Conservation (phyloP, 1,140 invertebrate species). For the Scaptomyza montana region DNA sequence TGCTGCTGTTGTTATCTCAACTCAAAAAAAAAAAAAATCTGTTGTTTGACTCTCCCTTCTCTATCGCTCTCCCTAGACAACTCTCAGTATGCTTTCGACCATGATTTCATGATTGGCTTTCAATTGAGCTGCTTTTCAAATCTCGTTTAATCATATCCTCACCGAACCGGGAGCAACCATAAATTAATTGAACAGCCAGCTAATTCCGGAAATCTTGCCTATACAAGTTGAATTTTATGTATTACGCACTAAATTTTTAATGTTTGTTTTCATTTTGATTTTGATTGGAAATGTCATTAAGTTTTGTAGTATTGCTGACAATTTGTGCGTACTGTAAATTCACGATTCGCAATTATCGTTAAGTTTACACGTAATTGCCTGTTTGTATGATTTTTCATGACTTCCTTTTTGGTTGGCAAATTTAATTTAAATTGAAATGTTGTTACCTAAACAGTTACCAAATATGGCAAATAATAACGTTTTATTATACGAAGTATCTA, state of each 20-base stretch:
- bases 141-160: conserved; percentile 7
- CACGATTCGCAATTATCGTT: conserved; percentile 15
- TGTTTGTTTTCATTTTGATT: conserved; percentile 18
- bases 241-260: conserved; percentile 24
- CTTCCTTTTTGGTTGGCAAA: conserved; percentile 40
- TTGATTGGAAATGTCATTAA: conserved; percentile 30
- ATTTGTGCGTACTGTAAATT: conserved; percentile 18
- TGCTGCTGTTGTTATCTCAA: conserved; percentile 48
- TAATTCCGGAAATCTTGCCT: conserved; percentile 37
- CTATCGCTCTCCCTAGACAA: too few relatives aligned
- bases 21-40: conserved; percentile 54
- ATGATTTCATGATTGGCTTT: conserved; percentile 37
- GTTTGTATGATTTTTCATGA: conserved; percentile 16
- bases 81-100: conserved; percentile 33
- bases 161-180: conserved; percentile 5
- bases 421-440: conserved; percentile 33
- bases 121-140: conserved; percentile 15
- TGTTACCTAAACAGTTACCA: conserved; percentile 17
- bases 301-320: conserved; percentile 11
- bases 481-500: background rate
- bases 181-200: conserved; percentile 20
- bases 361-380: conserved; percentile 7
- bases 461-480: conserved; percentile 20
- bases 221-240: conserved; percentile 11
- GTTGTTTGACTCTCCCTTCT: conserved; percentile 10